Base-by-base conservation (phyloP, 2,797 vertebrate genomes). In the Tinamus major region DNA sequence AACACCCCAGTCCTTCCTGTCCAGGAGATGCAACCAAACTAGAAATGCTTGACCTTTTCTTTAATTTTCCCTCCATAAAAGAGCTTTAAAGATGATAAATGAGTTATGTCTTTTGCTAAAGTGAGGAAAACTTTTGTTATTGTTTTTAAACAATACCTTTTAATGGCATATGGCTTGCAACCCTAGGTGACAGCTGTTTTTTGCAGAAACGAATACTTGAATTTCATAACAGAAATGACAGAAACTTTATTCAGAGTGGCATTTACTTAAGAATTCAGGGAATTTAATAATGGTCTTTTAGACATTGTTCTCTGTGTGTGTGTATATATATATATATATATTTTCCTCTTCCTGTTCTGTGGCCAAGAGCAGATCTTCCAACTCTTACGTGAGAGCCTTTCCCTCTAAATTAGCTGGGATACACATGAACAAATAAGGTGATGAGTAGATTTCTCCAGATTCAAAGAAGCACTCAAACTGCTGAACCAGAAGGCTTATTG, bases 191-290 rank as follows among this genome's bases (percentile, higher is more conserved):
- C 80, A 87, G 39, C 59, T 49, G 48, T n/a, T 58, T 58, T 81
- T 90, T 84, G 10, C 69, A 67, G 39, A 51, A 39, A 14, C 79
- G 56, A 83, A 67, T 59, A 11, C 24, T 84, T 18, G 31, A 14
- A 63, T 65, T 62, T 87, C 63, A 31, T 39, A 80, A 29, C 9
- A 63, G 48, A 81, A 39, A 68, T 65, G 65, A 69, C 44, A 75
- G 23, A 83, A 69, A 42, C 3, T 80, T 82, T 31, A 56, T 72
- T 89, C 41, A 70, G 80, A 91, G 53, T 35, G 31, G 18, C 24
- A 46, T 92, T 89, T 92, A 61, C 74, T 83, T 87, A 81, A 83
- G 67, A 85, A 79, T 75, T 65, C 48, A 46, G 33, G 41, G 74
- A 71, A 61, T 61, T 16, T 44, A 70, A 26, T 49, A 74, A 39